Evolutionary conservation across 2,797 vertebrate genomes (phyloP).

Genomic region (Micromesistius poutassou): DNA sequence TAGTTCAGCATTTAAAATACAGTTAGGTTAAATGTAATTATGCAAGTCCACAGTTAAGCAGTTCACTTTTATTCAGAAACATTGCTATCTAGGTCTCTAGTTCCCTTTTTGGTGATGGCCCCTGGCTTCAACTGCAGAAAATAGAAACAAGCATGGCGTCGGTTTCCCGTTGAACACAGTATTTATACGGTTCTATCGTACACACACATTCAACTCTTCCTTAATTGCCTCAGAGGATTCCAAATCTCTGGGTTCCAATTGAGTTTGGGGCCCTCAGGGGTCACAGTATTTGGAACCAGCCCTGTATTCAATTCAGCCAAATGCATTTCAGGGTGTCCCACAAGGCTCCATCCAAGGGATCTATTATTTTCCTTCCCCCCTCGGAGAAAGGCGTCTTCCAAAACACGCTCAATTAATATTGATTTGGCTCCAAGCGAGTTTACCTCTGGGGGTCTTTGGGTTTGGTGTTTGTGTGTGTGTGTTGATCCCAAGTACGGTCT

Average conservation of each 20-base stretch:
- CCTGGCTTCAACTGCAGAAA: background rate
- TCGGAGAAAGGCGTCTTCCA: constrained; percentile 14
- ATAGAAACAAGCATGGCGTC: background rate
- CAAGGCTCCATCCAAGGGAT: constrained; percentile 18
- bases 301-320: constrained; percentile 22
- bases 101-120: too few relatives aligned
- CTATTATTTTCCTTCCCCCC: constrained; percentile 17
- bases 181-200: background rate
- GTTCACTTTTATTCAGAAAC: too few relatives aligned
- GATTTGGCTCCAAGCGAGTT: constrained; percentile 29
- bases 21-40: too few relatives aligned
- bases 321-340: constrained; percentile 14
- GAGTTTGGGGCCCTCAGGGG: constrained; percentile 19
- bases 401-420: constrained; percentile 47
- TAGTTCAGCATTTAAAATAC: too few relatives aligned
- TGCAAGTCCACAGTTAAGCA: too few relatives aligned
- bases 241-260: constrained; percentile 10
- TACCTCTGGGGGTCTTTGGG: background rate
- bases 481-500: background rate
- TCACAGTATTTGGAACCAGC: constrained; percentile 3
- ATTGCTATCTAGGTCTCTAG: too few relatives aligned
- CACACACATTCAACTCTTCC: background rate
- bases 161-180: background rate
- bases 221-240: constrained; percentile 37
- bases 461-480: background rate